phyloP scores from a whole-genome alignment of 2,797 vertebrate species.

The Emys orbicularis region DNA sequence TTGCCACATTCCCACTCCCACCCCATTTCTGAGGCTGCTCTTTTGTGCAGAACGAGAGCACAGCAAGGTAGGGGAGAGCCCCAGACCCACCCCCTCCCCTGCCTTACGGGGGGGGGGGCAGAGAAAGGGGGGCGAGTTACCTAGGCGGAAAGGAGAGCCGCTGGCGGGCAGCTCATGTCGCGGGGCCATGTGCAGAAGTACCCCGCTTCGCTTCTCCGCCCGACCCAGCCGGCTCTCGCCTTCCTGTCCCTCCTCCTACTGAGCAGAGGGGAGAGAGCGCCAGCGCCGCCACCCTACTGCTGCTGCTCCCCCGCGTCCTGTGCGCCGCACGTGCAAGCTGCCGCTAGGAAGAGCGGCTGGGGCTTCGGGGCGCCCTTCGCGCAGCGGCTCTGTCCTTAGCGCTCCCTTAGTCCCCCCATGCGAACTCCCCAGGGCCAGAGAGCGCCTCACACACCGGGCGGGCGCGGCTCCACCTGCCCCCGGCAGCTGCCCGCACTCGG shows the following conservation, averaged over 20 bases:
- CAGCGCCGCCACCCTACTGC: background rate
- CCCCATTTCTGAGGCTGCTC: background rate
- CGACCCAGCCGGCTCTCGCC: background rate
- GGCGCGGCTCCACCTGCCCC: background rate
- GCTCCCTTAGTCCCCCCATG: too few species aligned
- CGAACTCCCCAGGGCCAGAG: too few species aligned
- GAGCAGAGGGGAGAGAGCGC: too few species aligned
- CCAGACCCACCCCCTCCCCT: background rate
- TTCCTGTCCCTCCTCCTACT: too few species aligned
- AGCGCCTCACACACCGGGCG: background rate
- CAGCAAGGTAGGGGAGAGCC: background rate
- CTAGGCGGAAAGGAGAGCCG: background rate
- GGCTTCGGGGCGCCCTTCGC: too few species aligned
- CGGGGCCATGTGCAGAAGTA: background rate
- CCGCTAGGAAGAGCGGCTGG: background rate
- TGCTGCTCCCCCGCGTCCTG: background rate
- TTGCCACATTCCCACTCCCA: background rate
- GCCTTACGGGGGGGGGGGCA: background rate
- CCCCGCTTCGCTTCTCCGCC: background rate
- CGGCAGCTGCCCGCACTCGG: background rate
- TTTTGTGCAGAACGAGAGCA: background rate
- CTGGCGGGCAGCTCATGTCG: background rate
- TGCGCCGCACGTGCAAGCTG: background rate
- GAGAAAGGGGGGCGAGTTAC: background rate
- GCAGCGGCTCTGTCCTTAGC: background rate